These are phyloP conservation scores for Odiellus spinosus DNA, from an alignment of 2,888 invertebrate species.

Conservation along the genomic window DNA sequence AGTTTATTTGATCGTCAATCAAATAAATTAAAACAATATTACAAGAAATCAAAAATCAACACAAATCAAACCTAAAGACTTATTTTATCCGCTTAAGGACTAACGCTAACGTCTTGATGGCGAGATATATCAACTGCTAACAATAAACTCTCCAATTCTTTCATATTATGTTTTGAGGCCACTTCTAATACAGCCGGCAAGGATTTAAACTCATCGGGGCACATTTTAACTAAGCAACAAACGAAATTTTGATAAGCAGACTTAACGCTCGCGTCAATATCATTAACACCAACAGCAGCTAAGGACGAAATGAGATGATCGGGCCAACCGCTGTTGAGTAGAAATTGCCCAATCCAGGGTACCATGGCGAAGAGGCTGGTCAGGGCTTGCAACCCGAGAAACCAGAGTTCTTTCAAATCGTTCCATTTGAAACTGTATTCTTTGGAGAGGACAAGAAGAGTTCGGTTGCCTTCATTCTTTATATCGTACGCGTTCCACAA, in stretches of 20 bases:
- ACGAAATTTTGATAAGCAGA: slow-evolving; percentile 80
- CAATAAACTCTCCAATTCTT: slow-evolving; percentile 15
- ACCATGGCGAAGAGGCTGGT: slow-evolving; percentile 53
- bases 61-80: too few relatives aligned
- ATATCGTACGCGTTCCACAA: slow-evolving; percentile 83
- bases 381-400: slow-evolving; percentile 84
- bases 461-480: slow-evolving; percentile 70
- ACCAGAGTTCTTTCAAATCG: slow-evolving; percentile 81
- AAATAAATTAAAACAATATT: too few relatives aligned
- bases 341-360: slow-evolving; percentile 36
- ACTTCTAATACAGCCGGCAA: slow-evolving; percentile 15
- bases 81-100: not conserved
- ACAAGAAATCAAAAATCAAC: too few relatives aligned
- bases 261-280: slow-evolving; percentile 64
- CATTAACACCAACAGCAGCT: slow-evolving; percentile 63
- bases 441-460: slow-evolving; percentile 64
- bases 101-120: not conserved
- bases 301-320: slow-evolving; percentile 68
- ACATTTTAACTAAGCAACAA: slow-evolving; percentile 44
- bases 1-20: too few relatives aligned
- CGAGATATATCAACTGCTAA: not conserved
- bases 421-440: slow-evolving; percentile 74
- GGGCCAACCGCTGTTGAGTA: slow-evolving; percentile 85
- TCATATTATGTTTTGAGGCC: slow-evolving; percentile 17
- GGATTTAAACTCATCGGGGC: slow-evolving; percentile 8